phyloP scores from a whole-genome alignment of 2,113 vertebrate genomes.

The Anguilla rostrata region DNA sequence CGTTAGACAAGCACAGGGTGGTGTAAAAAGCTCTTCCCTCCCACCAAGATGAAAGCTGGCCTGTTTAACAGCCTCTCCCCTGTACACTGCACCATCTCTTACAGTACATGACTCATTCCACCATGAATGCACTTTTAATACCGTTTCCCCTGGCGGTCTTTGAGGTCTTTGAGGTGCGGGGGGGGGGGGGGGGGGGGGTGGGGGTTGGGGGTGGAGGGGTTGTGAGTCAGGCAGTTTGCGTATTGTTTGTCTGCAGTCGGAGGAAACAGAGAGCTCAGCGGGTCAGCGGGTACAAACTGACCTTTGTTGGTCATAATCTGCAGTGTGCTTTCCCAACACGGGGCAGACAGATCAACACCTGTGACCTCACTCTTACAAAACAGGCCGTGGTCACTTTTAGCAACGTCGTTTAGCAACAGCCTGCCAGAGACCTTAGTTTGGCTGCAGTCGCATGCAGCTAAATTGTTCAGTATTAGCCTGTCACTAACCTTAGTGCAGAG shows the following conservation, averaged over 20 bases:
- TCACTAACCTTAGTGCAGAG: neutral
- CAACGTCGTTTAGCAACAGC: neutral
- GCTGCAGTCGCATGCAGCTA: too few species aligned
- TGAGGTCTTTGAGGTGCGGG: conserved; percentile 7
- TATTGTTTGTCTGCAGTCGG: conserved; percentile 17
- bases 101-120: neutral
- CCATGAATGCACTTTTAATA: neutral
- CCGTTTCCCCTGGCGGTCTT: conserved; percentile 39
- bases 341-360: neutral
- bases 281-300: neutral
- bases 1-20: neutral
- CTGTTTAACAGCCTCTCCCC: conserved; percentile 39
- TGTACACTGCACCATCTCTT: neutral
- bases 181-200: neutral
- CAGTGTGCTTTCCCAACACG: neutral
- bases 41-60: conserved; percentile 65
- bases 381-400: neutral
- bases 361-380: neutral
- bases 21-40: conserved; percentile 51
- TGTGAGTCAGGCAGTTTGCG: too few species aligned
- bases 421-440: neutral
- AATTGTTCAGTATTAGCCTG: too few species aligned
- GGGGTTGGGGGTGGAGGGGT: neutral
- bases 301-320: neutral
- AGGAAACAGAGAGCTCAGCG: neutral